Base-by-base conservation (phyloP, 2,797 vertebrate genomes). In the Xenopus petersii region DNA sequence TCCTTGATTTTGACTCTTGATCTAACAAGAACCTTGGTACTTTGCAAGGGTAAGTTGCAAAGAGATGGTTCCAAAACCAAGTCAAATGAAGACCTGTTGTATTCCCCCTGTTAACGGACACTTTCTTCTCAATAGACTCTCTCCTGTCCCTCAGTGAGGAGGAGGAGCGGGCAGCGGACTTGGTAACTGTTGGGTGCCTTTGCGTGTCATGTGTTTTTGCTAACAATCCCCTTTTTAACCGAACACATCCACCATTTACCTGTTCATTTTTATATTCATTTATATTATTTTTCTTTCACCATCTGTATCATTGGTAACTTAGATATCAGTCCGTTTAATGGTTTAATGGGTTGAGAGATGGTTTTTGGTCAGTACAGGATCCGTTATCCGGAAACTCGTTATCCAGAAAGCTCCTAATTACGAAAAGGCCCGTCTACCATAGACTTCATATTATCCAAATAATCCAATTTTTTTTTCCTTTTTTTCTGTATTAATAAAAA, bases 161-260 rank as follows among this genome's bases (percentile, higher is more conserved):
- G 70, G 69, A 80, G 75, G 79, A 81, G 48, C 77, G 81, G 42
- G 67, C 67, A 59, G 76, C 59, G 61, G 67, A 81, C 55, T 63
- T 82, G 86, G 86, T 87, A 84, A 84, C 77, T 73, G 48, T 13
- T 80, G 80, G 70, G 71, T 78, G 58, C 79, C 75, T 78, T 55
- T 5, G 30, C 30, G 60, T 82, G 80, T 51, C 67, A 74, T 76
- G 62, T 71, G 30, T 74, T 67, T 73, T 67, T 61, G 62, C 71
- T 46, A 48, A 48, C 70, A 74, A 73, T 61, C 4, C 71, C 67
- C 30, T 73, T 78, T 61, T 68, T 75, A 51, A 76, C 36, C 54
- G 63, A 46, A 56, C 12, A 24, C 49, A 33, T 24, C 36, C 24
- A n/a, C 5, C 54, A 56, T 56, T 56, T 56, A 6, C 54, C 15